These are phyloP conservation scores for Takifugu rubripes DNA, from an alignment of 2,797 vertebrate genomes.

Conservation along the genomic window DNA sequence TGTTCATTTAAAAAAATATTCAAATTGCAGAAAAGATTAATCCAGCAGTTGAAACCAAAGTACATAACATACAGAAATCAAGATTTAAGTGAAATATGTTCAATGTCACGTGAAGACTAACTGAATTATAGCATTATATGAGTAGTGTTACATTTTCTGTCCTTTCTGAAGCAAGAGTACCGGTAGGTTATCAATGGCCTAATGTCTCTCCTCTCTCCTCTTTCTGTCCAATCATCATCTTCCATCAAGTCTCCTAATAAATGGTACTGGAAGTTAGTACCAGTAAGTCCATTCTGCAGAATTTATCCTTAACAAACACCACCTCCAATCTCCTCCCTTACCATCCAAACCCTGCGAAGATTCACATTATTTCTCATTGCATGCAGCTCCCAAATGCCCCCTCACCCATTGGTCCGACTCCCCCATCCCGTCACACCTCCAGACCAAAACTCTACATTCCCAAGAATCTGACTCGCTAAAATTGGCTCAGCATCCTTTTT, in stretches of 20 bases:
- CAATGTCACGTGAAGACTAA: not conserved
- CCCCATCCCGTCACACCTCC: not conserved
- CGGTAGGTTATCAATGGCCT: conserved; percentile 16
- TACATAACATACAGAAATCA: too few relatives aligned
- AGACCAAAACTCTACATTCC: not conserved
- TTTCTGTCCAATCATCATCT: conserved; percentile 53
- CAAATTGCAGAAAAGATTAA: too few relatives aligned
- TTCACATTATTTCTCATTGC: conserved; percentile 24
- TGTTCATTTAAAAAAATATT: too few relatives aligned
- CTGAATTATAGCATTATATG: not conserved
- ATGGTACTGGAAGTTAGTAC: conserved; percentile 97
- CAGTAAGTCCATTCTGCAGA: conserved; percentile 84
- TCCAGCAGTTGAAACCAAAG: too few relatives aligned
- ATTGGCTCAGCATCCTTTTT: too few relatives aligned
- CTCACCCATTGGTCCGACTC: conserved; percentile 16
- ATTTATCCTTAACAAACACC: conserved; percentile 7
- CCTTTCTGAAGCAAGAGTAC: not conserved
- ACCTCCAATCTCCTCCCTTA: conserved; percentile 3
- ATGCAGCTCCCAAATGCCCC: conserved; percentile 33
- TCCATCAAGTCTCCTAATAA: conserved; percentile 88
- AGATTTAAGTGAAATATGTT: too few relatives aligned
- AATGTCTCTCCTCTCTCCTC: conserved; percentile 63
- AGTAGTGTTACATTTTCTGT: not conserved
- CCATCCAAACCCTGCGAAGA: conserved; percentile 20
- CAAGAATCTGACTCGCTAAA: conserved; percentile 3